phyloP scores from a whole-genome alignment of 2,797 vertebrate genomes.

The Coracias cyanogaster region DNA sequence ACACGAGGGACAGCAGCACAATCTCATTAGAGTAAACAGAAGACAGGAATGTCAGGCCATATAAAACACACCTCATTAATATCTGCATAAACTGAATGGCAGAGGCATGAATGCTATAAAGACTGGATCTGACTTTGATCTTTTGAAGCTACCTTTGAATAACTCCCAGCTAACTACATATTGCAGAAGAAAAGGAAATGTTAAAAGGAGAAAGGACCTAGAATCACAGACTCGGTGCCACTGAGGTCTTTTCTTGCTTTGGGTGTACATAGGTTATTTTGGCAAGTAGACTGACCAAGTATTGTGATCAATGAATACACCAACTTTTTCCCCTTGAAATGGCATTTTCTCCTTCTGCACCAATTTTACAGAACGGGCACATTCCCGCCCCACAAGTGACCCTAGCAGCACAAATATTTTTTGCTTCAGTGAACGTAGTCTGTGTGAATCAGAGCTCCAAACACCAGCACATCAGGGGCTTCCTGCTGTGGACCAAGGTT shows the following conservation, averaged over 20 bases:
- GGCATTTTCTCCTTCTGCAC: neutral
- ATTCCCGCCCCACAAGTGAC: accelerated
- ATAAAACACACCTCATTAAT: slow-evolving; percentile 32
- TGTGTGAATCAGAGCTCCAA: neutral
- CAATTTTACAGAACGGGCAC: neutral
- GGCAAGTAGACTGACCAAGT: neutral
- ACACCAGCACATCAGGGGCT: neutral
- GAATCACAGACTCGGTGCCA: neutral
- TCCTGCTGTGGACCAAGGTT: neutral
- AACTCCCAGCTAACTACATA: neutral
- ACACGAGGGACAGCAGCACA: slow-evolving; percentile 11
- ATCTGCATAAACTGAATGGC: neutral
- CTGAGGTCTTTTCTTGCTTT: neutral
- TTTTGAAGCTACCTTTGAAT: slow-evolving; percentile 30
- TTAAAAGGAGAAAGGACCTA: neutral
- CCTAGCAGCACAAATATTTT: neutral
- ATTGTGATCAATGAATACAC: neutral
- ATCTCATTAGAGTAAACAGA: neutral
- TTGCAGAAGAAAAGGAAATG: slow-evolving; percentile 17
- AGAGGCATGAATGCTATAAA: neutral
- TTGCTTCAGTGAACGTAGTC: neutral
- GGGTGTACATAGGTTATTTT: neutral
- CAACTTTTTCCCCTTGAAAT: neutral
- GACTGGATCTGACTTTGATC: slow-evolving; percentile 34
- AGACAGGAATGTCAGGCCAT: neutral